Evolutionary conservation across 2,797 vertebrate species (phyloP).

Genomic region (Heteromormyrus szaboi): DNA sequence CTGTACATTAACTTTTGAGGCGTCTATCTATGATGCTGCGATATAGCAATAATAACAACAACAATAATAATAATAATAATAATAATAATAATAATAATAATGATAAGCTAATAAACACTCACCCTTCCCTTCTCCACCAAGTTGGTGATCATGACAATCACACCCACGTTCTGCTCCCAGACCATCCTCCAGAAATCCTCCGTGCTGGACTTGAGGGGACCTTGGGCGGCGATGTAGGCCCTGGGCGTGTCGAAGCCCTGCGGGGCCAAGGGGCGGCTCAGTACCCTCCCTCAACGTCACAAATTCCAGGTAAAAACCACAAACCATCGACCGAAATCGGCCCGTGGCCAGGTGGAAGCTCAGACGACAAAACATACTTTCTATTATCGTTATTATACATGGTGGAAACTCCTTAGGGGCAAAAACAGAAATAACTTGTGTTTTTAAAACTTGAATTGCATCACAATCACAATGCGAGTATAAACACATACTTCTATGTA

Average conservation of each 20-base stretch:
- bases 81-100: not conserved
- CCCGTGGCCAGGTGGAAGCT: not conserved
- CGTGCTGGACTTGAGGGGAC: slow-evolving; percentile 80
- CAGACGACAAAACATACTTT: not conserved
- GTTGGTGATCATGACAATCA: slow-evolving; percentile 97
- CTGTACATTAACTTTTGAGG: not conserved
- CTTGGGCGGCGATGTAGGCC: slow-evolving; percentile 92
- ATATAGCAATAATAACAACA: not conserved
- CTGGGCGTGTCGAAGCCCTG: slow-evolving; percentile 86
- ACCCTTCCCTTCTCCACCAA: slow-evolving; percentile 94
- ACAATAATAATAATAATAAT: not conserved
- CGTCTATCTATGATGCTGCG: not conserved
- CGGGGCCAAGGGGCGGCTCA: slow-evolving; percentile 4
- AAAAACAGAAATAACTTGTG: not conserved
- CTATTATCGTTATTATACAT: not conserved
- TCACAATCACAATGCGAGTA: not conserved
- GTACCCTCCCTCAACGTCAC: not conserved
- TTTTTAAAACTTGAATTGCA: not conserved
- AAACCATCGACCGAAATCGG: not conserved
- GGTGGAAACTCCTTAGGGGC: not conserved
- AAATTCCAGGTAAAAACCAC: not conserved
- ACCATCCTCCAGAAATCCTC: slow-evolving; percentile 99
- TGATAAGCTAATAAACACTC: slow-evolving; percentile 33
- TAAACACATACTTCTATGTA: not conserved
- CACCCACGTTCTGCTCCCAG: slow-evolving; percentile 89